Evolutionary conservation across 2,797 vertebrate genomes (phyloP).

Genomic region (Pangasius mekongensis): DNA sequence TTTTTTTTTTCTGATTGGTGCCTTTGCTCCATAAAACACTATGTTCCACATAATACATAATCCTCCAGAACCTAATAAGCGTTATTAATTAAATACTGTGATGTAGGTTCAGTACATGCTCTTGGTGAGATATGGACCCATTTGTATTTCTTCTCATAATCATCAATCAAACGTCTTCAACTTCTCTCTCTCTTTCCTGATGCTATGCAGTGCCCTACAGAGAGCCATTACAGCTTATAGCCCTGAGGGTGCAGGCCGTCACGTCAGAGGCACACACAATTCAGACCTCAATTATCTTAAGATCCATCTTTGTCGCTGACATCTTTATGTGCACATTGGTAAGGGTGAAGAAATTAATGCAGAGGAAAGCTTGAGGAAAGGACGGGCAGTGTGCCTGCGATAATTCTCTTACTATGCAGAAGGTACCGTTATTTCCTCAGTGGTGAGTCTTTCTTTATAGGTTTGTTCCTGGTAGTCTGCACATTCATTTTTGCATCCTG

Average conservation of each 20-base stretch:
- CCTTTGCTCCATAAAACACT: background rate
- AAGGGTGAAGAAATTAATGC: conserved; percentile 24
- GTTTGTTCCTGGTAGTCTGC: background rate
- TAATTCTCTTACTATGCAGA: background rate
- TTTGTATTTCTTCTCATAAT: conserved; percentile 26
- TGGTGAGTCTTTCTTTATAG: background rate
- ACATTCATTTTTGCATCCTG: background rate
- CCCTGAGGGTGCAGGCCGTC: conserved; percentile 4
- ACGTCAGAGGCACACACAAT: background rate
- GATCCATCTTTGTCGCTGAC: conserved; percentile 30
- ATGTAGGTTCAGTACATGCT: background rate
- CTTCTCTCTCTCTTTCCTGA: background rate
- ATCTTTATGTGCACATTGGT: conserved; percentile 18
- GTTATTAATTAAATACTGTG: conserved; percentile 29
- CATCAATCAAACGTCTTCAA: conserved; percentile 11
- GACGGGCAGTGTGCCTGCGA: background rate
- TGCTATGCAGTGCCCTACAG: background rate
- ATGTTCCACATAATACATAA: background rate
- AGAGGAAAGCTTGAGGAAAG: background rate
- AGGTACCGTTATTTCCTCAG: background rate
- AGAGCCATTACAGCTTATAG: conserved; percentile 21
- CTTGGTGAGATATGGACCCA: background rate
- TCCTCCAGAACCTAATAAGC: background rate
- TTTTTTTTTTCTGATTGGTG: background rate
- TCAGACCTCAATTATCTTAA: conserved; percentile 28